Conservation (phyloP, 2,797 vertebrate species). For the Paratrypauchen microcephalus region DNA sequence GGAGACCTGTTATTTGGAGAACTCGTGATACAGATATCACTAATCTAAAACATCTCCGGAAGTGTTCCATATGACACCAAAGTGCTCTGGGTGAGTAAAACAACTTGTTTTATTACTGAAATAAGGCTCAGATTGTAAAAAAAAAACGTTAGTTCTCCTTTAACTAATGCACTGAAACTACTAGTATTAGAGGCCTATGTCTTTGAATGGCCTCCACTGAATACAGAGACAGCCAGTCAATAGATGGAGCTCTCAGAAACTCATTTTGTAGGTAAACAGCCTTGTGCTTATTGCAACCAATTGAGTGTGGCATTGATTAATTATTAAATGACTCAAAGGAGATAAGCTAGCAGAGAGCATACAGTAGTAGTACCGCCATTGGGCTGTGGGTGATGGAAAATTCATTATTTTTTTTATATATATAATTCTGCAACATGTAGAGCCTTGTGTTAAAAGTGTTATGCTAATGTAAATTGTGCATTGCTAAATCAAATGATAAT, state of each 20-base stretch:
- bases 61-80: too few species aligned
- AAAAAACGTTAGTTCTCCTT: too few species aligned
- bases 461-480: too few species aligned
- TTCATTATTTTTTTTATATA: background rate
- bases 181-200: background rate
- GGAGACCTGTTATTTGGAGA: too few species aligned
- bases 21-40: too few species aligned
- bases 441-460: background rate
- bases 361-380: background rate
- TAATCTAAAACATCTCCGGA: too few species aligned
- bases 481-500: background rate
- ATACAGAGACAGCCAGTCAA: background rate
- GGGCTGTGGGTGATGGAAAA: background rate
- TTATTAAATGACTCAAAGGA: background rate
- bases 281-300: background rate
- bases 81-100: too few species aligned
- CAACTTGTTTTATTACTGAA: too few species aligned
- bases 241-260: background rate
- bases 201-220: background rate
- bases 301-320: background rate
- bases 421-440: background rate
- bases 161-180: background rate
- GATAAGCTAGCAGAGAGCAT: background rate
- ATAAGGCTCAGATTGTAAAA: too few species aligned
- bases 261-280: constrained; percentile 6